Evolutionary conservation across 2,797 vertebrate genomes (phyloP).

Genomic region (Scleropages formosus): DNA sequence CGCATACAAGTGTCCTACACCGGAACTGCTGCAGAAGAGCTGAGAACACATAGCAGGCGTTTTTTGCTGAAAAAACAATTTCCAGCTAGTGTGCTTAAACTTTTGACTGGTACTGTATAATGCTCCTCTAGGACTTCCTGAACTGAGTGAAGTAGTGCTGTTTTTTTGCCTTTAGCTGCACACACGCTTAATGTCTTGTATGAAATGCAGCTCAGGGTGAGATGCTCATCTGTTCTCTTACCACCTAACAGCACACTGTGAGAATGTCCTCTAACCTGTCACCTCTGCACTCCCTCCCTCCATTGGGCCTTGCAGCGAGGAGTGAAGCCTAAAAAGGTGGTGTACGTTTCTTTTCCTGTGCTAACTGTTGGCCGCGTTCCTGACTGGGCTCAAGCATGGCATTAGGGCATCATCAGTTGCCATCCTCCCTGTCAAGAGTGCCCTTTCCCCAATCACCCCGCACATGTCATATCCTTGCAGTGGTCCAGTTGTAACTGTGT

Average conservation of each 20-base stretch:
- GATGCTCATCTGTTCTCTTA: not conserved
- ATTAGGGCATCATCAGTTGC: slow-evolving; percentile 19
- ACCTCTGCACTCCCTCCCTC: slow-evolving; percentile 9
- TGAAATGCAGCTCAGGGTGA: slow-evolving; percentile 2
- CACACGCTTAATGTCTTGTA: too few relatives aligned
- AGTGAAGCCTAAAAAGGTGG: slow-evolving; percentile 26
- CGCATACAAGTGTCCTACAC: too few relatives aligned
- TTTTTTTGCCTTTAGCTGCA: not conserved
- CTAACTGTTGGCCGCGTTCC: slow-evolving; percentile 10
- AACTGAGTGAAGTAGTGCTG: not conserved
- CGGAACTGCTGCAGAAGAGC: too few relatives aligned
- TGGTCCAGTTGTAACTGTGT: not conserved
- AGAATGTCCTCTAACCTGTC: slow-evolving; percentile 18
- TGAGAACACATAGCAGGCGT: too few relatives aligned
- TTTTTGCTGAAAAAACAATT: too few relatives aligned
- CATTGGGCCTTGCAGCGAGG: slow-evolving; percentile 23
- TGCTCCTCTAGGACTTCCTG: too few relatives aligned
- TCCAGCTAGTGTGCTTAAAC: too few relatives aligned
- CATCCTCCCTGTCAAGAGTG: not conserved
- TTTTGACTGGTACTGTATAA: too few relatives aligned
- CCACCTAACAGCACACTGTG: not conserved
- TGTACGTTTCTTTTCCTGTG: slow-evolving; percentile 22
- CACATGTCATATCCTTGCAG: not conserved
- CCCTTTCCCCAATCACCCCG: not conserved
- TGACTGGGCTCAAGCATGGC: slow-evolving; percentile 18